Base-by-base conservation (phyloP, 23 tunicate species). In the Phallusia fumigata region DNA sequence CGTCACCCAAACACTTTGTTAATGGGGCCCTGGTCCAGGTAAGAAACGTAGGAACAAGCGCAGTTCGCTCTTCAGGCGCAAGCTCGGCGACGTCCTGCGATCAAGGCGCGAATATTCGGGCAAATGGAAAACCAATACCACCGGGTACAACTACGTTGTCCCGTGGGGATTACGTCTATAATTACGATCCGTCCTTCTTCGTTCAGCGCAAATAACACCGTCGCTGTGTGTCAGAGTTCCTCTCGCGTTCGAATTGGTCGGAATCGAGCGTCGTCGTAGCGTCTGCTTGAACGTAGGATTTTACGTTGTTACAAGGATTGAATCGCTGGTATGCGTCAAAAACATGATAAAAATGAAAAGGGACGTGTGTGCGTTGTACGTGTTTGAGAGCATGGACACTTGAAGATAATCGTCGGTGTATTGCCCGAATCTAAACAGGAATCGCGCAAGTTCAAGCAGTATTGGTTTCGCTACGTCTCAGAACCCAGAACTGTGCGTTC, bases 111-210 rank as follows among this genome's bases (percentile, higher is more conserved):
- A 58, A 58, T 58, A 58, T 24, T 58, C 69, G 28, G 69, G 28
- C 28, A 58, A 58, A 58, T 58, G 69, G 69, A 58, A 58, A 58
- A 58, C 69, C 69, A 58, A 58, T 58, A 58, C 69, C 69, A 21
- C 28, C 11, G 69, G 69, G 69, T 58, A 58, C 69, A 58, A 58
- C 69, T 58, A 58, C 26, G 28, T 5, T 24, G 28, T 24, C 28
- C 16, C 69, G 28, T 2, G 26, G 69, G 69, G 69, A 58, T 22
- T 58, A 58, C 69, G 69, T 58, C 69, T 13, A 24, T 58, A 58
- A 58, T 58, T 58, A 58, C 69, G 69, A 58, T 6, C 69, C 28
- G 16, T 11, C 69, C 69, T 58, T 58, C 28, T 58, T 58, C 16
- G 15, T 40, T 40, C 47, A 3, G 47, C 47, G 47, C 47, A 40